Evolutionary conservation across 2,888 invertebrate species (phyloP), one percentile per base, ranked within the genome.

Genomic region (Encarsia formosa): DNA sequence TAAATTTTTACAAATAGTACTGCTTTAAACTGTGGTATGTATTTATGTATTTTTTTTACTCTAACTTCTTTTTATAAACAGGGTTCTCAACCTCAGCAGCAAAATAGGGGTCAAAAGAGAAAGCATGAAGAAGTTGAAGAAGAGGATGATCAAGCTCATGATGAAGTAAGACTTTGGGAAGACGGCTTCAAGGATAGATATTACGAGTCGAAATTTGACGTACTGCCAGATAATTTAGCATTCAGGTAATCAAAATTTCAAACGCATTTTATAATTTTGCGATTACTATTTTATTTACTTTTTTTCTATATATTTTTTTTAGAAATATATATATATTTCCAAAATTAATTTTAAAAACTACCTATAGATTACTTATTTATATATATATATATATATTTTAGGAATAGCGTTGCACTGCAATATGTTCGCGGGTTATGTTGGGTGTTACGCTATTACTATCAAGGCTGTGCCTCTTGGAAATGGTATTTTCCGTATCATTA

Each of bases 401-500:
- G 85, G 62, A 86, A 90, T 71, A 86, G 87, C 63, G 96, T 99
- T 34, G 95, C 93, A 3, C 78, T 89, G 42, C 94, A 97, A 69
- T 99, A 99, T 77, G 94, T 96, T 3, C 83, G 89, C 45, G 99
- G 99, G 0, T 79, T 99, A 43, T 95, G 95, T 76, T 99, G 99
- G 99, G 99, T 99, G 49, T 78, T 99, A 23, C 85, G 91, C 62
- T 99, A 98, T 77, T 99, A 99, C 77, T 99, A 99, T 77, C 98
- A 98, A 82, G 98, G 99, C 46, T 99, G 98, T 77, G 91, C 95
- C 29, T 94, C 93, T 16, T 99, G 99, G 99, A 92, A 97, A 77
- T 99, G 99, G 99, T 99, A 96, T 78, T 99, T 94, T 76, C 99
- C 99, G 0, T 99, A 95, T 75, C 99, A 99, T 77, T 99, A 99